These are phyloP conservation scores for Agrilus mali DNA, from an alignment of 2,888 invertebrate species.

Conservation along the genomic window DNA sequence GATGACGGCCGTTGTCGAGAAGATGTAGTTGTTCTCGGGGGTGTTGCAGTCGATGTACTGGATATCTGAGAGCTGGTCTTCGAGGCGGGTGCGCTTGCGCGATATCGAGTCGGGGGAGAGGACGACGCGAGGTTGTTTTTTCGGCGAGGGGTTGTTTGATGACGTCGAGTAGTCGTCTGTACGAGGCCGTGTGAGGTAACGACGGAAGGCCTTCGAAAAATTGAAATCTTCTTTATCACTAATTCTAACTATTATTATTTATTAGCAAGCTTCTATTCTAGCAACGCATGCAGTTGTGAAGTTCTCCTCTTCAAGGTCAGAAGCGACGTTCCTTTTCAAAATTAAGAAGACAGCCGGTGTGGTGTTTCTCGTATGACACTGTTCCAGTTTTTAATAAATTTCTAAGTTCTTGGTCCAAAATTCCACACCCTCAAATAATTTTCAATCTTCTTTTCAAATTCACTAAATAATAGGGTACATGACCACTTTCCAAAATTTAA, in stretches of 20 bases:
- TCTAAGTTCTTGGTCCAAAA: not conserved
- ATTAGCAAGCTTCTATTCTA: no score
- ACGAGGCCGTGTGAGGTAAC: constrained; percentile 38
- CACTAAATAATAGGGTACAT: not conserved
- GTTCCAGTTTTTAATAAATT: no score
- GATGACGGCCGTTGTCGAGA: constrained; percentile 29
- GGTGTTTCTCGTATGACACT: no score
- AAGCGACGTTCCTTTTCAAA: no score
- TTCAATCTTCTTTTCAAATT: not conserved
- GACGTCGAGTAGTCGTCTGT: constrained; percentile 43
- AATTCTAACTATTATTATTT: no score
- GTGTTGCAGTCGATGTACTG: constrained; percentile 73
- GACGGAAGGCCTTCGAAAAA: constrained; percentile 29
- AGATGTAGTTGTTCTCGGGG: constrained; percentile 43
- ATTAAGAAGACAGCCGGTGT: no score
- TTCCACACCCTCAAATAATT: not conserved
- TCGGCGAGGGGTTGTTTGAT: constrained; percentile 46
- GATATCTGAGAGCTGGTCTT: constrained; percentile 66
- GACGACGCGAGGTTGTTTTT: constrained; percentile 44
- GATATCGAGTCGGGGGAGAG: constrained; percentile 38
- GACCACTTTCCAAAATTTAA: not conserved
- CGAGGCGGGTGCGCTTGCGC: constrained; percentile 56
- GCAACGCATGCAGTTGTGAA: no score
- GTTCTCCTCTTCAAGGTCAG: no score
- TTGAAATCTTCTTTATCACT: no score